These are phyloP conservation scores for Anhinga rufa DNA, from an alignment of 2,113 vertebrate genomes.

Conservation along the genomic window DNA sequence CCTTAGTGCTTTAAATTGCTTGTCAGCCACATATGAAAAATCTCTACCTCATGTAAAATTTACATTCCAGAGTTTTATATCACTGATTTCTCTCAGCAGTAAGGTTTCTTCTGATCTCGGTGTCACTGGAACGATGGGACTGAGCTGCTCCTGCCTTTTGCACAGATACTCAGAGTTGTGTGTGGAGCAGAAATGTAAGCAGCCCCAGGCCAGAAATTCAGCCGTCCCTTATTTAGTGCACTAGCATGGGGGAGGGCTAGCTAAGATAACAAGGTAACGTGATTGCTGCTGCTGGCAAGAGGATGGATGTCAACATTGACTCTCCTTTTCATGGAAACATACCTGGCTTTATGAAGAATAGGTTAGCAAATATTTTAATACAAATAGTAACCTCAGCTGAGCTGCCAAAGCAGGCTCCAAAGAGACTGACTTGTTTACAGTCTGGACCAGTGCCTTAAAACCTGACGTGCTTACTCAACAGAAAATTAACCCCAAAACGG, in stretches of 20 bases:
- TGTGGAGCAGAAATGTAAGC: not conserved
- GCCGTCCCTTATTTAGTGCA: not conserved
- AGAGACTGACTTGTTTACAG: constrained; percentile 60
- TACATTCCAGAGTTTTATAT: not conserved
- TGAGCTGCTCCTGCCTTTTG: not conserved
- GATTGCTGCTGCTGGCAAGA: constrained; percentile 11
- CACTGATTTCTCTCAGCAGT: not conserved
- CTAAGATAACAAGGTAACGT: not conserved
- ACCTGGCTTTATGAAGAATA: constrained; percentile 57
- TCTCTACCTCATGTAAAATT: not conserved
- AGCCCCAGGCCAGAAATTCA: not conserved
- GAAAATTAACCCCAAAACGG: constrained; percentile 54
- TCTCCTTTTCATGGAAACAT: constrained; percentile 58
- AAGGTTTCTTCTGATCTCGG: not conserved
- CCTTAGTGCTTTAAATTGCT: constrained; percentile 25
- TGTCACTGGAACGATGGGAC: not conserved
- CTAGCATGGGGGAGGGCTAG: not conserved
- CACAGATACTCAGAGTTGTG: not conserved
- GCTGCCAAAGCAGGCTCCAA: constrained; percentile 59
- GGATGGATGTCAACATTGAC: constrained; percentile 19
- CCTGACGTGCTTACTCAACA: constrained; percentile 58
- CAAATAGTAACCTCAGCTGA: constrained; percentile 30
- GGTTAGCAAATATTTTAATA: constrained; percentile 52
- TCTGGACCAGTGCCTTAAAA: constrained; percentile 57
- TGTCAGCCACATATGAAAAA: constrained; percentile 31